Conservation (phyloP, 2,888 invertebrate species). For the Yponomeuta sedellus region DNA sequence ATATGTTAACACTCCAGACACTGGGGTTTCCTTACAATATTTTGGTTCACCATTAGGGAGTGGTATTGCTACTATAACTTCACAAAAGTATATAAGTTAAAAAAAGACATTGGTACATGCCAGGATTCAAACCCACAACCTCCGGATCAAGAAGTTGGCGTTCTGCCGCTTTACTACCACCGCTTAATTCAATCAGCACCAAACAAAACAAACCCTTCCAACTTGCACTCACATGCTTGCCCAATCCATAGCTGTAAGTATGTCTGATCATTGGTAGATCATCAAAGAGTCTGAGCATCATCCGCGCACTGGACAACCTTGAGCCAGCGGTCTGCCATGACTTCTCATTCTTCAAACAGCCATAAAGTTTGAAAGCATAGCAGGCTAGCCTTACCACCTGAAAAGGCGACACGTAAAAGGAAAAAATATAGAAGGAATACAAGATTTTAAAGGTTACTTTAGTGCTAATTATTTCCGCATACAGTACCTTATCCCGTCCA, state of each 20-base stretch:
- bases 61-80: too few relatives aligned
- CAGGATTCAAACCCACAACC: too few relatives aligned
- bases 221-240: slow-evolving; percentile 64
- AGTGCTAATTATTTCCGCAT: slow-evolving; percentile 20
- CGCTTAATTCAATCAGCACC: too few relatives aligned
- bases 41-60: too few relatives aligned
- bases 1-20: too few relatives aligned
- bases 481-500: slow-evolving; percentile 88
- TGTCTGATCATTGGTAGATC: slow-evolving; percentile 88
- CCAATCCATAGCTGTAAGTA: slow-evolving; percentile 84
- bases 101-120: too few relatives aligned
- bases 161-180: too few relatives aligned
- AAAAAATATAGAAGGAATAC: slow-evolving; percentile 3
- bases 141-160: too few relatives aligned
- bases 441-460: slow-evolving; percentile 9
- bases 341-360: slow-evolving; percentile 77
- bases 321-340: slow-evolving; percentile 80
- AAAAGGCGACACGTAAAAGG: slow-evolving; percentile 10
- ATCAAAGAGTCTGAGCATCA: slow-evolving; percentile 88
- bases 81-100: too few relatives aligned
- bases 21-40: too few relatives aligned
- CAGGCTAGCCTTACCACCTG: slow-evolving; percentile 86
- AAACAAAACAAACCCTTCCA: too few relatives aligned
- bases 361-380: slow-evolving; percentile 84
- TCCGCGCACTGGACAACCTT: slow-evolving; percentile 83